Conservation (phyloP, 2,797 vertebrate genomes). For the Lagorchestes hirsutus region DNA sequence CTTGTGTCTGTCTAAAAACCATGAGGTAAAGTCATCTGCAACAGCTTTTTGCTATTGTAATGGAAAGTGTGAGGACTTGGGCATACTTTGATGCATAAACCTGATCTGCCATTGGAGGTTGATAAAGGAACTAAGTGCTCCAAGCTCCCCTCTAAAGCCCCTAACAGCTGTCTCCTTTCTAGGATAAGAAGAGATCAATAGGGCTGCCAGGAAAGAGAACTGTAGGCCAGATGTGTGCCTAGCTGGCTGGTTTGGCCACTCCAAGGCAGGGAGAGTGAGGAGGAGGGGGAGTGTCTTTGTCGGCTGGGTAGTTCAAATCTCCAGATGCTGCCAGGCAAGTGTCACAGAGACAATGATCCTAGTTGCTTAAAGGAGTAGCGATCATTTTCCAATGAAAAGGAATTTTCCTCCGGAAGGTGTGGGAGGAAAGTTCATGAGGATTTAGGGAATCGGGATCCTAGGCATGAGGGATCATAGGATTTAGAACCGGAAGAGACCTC, state of each 20-base stretch:
- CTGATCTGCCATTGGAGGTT: not conserved
- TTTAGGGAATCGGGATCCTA: not conserved
- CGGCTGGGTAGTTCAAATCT: constrained; percentile 24
- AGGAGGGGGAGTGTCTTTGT: constrained; percentile 36
- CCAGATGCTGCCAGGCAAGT: constrained; percentile 62
- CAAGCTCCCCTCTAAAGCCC: constrained; percentile 28
- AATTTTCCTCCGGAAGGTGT: constrained; percentile 15
- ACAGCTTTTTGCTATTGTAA: constrained; percentile 43
- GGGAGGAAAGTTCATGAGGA: not conserved
- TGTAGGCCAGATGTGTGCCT: constrained; percentile 70
- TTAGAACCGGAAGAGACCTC: not conserved
- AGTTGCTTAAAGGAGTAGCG: constrained; percentile 63
- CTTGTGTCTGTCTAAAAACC: constrained; percentile 27
- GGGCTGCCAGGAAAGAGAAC: constrained; percentile 67
- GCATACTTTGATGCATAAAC: constrained; percentile 29
- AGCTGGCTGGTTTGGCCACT: constrained; percentile 53
- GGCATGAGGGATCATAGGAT: not conserved
- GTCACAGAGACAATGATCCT: constrained; percentile 64
- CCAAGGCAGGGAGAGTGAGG: not conserved
- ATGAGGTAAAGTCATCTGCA: not conserved
- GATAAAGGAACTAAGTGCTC: constrained; percentile 31
- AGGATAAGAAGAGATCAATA: constrained; percentile 44
- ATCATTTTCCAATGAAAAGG: constrained; percentile 56
- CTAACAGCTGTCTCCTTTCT: constrained; percentile 76
- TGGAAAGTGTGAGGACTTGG: not conserved